Evolutionary conservation across 2,797 vertebrate genomes (phyloP).

Genomic region (Alectoris magna): DNA sequence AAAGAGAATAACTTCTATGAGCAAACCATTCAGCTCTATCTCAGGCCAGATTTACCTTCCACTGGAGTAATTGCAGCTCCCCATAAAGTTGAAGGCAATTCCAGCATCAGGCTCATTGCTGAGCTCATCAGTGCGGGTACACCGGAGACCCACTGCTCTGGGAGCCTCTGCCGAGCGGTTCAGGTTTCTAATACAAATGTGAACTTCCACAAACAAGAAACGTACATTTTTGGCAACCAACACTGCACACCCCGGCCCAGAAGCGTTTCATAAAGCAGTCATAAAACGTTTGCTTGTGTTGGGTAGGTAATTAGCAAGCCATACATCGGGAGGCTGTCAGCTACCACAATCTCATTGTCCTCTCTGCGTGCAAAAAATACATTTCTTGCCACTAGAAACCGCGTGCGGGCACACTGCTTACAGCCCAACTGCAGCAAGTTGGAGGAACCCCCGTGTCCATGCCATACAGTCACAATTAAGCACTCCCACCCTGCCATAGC

Average conservation of each 20-base stretch:
- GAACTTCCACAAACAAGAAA: background rate
- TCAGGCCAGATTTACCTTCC: background rate
- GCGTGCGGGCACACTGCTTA: background rate
- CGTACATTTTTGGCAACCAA: background rate
- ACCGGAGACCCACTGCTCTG: background rate
- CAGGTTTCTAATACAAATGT: conserved; percentile 4
- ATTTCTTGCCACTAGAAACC: background rate
- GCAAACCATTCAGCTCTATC: conserved; percentile 23
- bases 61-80: rapidly evolving
- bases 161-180: background rate
- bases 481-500: conserved; percentile 20
- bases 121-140: rapidly evolving
- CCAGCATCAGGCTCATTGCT: background rate
- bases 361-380: background rate
- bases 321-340: background rate
- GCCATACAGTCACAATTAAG: conserved; percentile 45
- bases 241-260: rapidly evolving
- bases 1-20: background rate
- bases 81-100: background rate
- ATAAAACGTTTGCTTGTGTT: background rate
- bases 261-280: background rate
- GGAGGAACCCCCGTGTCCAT: background rate
- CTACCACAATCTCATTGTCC: background rate
- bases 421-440: background rate
- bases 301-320: background rate